Base-by-base conservation (phyloP, 2,113 vertebrate genomes). In the Telmatochromis bifrenatus region DNA sequence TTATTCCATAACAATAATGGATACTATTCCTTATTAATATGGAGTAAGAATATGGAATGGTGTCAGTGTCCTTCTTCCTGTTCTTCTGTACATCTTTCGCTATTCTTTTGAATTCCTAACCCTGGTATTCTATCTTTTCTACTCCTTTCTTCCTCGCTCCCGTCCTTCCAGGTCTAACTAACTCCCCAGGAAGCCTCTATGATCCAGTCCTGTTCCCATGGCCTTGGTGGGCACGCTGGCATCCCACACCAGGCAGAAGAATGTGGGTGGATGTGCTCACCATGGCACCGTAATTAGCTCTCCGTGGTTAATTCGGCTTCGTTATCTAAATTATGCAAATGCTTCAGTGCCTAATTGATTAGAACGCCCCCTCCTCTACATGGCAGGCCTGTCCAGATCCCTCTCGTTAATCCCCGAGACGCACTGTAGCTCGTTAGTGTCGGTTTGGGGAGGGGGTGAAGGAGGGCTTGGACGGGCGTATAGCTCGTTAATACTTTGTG, bases 241-340 rank as follows among this genome's bases (percentile, higher is more conserved):
- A 93, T 95, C 93, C 85, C 87, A 87, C 79, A 81, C 75, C 88
- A 82, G 83, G 58, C 82, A 15, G 19, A 87, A 89, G 92, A 92
- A 93, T 93, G 92, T 68, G 86, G 77, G 84, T 90, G 90, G 60
- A 93, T 68, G 86, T 91, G 88, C 88, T 90, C 83, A 17, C 84
- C 70, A 26, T 56, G 81, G 79, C 89, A 73, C 85, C 77, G 84
- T 96, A 96, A 97, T 97, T 96, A 96, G 94, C 94, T 90, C 91
- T 90, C 91, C 53, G 85, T 89, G 91, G 95, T 96, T 97, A 97
- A 96, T 95, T 95, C 93, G 23, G 89, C 92, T 94, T 94, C 89
- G 93, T 94, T 96, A 96, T 95, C 94, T 96, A 95, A 96, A 96
- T 95, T 96, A 97, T 97, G 96, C 95, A 96, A 96, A 97, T 96